These are phyloP conservation scores for Nezara viridula DNA, from an alignment of 2,888 invertebrate species.

Conservation along the genomic window DNA sequence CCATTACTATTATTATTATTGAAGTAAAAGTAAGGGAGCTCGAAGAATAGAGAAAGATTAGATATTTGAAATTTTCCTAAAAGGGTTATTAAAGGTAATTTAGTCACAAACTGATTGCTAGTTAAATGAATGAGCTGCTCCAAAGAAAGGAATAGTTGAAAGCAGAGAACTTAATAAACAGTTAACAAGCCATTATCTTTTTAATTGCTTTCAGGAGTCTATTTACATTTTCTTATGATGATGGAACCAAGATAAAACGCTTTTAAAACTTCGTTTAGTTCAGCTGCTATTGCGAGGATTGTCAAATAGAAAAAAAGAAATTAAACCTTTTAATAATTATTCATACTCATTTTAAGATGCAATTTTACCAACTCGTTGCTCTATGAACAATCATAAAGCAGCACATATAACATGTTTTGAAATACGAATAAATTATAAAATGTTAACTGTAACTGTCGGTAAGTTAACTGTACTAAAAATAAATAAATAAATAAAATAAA, in stretches of 20 bases:
- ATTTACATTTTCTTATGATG: constrained; percentile 2
- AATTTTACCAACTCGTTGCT: neutral
- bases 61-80: neutral
- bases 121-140: neutral
- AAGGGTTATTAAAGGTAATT: constrained; percentile 1
- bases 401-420: too few relatives aligned
- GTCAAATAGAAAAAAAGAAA: neutral
- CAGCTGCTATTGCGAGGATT: neutral
- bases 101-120: neutral
- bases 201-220: neutral
- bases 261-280: constrained; percentile 22
- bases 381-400: neutral
- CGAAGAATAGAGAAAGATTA: neutral
- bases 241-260: neutral
- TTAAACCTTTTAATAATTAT: neutral
- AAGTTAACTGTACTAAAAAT: too few relatives aligned
- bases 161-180: neutral
- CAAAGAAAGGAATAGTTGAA: neutral
- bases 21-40: neutral
- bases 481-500: too few relatives aligned
- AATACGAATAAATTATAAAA: too few relatives aligned
- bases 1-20: too few relatives aligned
- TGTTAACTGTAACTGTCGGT: too few relatives aligned
- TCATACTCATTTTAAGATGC: neutral
- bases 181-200: constrained; percentile 29